phyloP scores from a whole-genome alignment of 2,113 vertebrate species.

The Hydropotes inermis region DNA sequence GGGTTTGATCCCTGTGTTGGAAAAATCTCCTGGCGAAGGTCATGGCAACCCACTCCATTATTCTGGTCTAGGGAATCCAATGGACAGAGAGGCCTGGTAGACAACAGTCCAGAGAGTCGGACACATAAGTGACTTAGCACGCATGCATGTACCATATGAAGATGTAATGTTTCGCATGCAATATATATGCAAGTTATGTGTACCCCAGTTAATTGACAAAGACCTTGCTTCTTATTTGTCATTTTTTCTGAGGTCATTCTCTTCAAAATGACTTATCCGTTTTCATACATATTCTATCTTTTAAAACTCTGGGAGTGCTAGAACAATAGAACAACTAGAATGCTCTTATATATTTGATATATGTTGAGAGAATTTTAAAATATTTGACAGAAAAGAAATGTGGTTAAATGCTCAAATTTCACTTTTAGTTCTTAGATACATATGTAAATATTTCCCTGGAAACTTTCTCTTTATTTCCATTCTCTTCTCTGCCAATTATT shows the following conservation, averaged over 20 bases:
- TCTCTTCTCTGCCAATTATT: not conserved
- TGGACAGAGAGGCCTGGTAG: not conserved
- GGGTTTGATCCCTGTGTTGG: not conserved
- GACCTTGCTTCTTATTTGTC: not conserved
- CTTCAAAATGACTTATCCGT: not conserved
- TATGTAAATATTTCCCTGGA: not conserved
- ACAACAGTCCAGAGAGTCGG: not conserved
- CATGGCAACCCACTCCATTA: not conserved
- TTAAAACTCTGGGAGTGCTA: not conserved
- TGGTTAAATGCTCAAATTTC: not conserved
- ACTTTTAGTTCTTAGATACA: not conserved
- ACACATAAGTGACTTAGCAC: not conserved
- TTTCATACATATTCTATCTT: not conserved
- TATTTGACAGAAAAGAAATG: not conserved
- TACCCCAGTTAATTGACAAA: not conserved
- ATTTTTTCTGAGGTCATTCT: not conserved
- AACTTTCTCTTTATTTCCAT: not conserved
- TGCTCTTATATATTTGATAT: not conserved
- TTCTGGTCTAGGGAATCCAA: not conserved
- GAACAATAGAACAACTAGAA: not conserved
- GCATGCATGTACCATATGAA: not conserved
- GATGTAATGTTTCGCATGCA: not conserved
- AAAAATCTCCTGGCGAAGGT: not conserved
- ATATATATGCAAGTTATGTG: not conserved
- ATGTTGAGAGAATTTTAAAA: not conserved